These are phyloP conservation scores for Tethea ocularis DNA, from an alignment of 2,888 invertebrate species.

Conservation along the genomic window DNA sequence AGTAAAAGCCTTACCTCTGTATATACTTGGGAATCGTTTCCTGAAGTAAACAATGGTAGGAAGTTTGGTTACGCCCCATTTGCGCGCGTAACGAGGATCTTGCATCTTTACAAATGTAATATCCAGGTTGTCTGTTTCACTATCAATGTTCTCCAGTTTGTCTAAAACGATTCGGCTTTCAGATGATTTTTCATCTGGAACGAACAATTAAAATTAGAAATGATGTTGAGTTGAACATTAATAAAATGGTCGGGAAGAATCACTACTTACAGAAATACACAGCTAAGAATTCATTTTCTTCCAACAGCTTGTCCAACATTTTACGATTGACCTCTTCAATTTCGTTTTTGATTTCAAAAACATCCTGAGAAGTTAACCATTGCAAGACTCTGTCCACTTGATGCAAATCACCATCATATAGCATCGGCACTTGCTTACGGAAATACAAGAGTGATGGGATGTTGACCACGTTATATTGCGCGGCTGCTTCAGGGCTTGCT, in stretches of 20 bases:
- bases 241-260: not conserved
- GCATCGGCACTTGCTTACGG: slow-evolving; percentile 90
- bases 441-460: slow-evolving; percentile 95
- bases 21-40: slow-evolving; percentile 96
- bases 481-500: slow-evolving; percentile 91
- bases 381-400: slow-evolving; percentile 93
- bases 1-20: slow-evolving; percentile 86
- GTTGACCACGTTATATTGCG: slow-evolving; percentile 91
- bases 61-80: slow-evolving; percentile 96
- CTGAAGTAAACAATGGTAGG: slow-evolving; percentile 96
- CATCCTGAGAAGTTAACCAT: slow-evolving; percentile 97
- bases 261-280: slow-evolving; percentile 95
- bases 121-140: slow-evolving; percentile 96
- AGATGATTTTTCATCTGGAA: slow-evolving; percentile 90
- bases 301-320: slow-evolving; percentile 96
- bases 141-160: slow-evolving; percentile 96
- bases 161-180: slow-evolving; percentile 93
- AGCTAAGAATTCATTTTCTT: slow-evolving; percentile 97
- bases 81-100: slow-evolving; percentile 94
- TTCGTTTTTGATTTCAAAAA: slow-evolving; percentile 97
- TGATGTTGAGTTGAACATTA: not conserved
- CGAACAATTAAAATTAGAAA: not conserved
- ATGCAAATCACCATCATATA: slow-evolving; percentile 94
- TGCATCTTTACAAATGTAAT: slow-evolving; percentile 98
- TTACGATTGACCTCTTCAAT: slow-evolving; percentile 98